Evolutionary conservation across 2,797 vertebrate species (phyloP).

Genomic region (Sebastes iracundus): DNA sequence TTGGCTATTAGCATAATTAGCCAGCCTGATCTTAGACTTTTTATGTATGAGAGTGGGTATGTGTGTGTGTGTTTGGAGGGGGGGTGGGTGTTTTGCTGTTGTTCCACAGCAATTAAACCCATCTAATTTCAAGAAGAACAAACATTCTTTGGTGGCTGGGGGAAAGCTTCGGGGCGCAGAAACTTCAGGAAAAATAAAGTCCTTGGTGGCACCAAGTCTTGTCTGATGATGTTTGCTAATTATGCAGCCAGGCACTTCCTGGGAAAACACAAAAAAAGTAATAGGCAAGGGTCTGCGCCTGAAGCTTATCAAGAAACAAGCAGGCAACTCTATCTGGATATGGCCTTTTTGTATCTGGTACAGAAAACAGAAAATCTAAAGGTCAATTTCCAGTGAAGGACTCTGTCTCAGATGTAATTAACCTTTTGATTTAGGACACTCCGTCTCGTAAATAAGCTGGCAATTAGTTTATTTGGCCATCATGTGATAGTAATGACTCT

Average conservation of each 20-base stretch:
- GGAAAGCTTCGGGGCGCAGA: conserved; percentile 95
- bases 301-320: conserved; percentile 92
- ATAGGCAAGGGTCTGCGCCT: conserved; percentile 92
- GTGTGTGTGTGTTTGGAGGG: conserved; percentile 26
- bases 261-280: conserved; percentile 83
- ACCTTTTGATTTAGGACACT: conserved; percentile 83
- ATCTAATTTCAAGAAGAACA: conserved; percentile 98
- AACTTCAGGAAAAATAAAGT: conserved; percentile 86
- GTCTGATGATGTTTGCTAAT: conserved; percentile 99
- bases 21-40: conserved; percentile 91
- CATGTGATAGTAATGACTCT: conserved; percentile 84
- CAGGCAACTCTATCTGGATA: conserved; percentile 88
- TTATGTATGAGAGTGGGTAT: conserved; percentile 53
- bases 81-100: conserved; percentile 84
- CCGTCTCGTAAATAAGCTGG: conserved; percentile 76
- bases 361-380: conserved; percentile 64
- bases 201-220: conserved; percentile 91
- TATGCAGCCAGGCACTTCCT: conserved; percentile 93
- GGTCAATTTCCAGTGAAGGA: conserved; percentile 84
- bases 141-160: conserved; percentile 95
- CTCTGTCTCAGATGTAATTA: conserved; percentile 86
- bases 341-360: conserved; percentile 77
- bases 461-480: conserved; percentile 85
- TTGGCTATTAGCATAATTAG: conserved; percentile 99
- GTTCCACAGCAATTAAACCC: conserved; percentile 98